Evolutionary conservation across 2,797 vertebrate species (phyloP), one percentile per base, ranked within the genome.

Genomic region (Pyrocephalus nanus): DNA sequence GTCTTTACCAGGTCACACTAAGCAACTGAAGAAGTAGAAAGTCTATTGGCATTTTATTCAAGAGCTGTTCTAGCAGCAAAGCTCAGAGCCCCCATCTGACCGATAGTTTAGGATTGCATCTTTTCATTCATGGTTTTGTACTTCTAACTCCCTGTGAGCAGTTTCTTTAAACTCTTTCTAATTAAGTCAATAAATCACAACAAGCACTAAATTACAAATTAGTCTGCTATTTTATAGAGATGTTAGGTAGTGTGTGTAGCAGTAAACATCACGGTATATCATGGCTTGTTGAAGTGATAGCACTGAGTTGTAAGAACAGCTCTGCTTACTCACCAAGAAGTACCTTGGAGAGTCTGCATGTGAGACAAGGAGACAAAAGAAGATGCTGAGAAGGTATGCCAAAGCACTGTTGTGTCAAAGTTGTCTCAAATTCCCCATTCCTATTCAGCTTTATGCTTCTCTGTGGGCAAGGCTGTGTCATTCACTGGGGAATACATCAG

Each of bases 391-490:
- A 79, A 66, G 17, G 20, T 61, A 16, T 79, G 30, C 29, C 7
- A 4, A 86, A 84, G 61, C 6, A 11, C 20, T 45, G 43, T 45
- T 45, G 43, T 45, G 20, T 20, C 19, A 45, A 45, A 48, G 22
- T 48, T 48, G 22, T 48, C 22, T 22, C 47, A 48, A 23, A 48
- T 38, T 86, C 61, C 36, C 48, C 1, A 1, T 5, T 77, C 40
- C 15, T 25, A 10, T 53, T 65, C 2, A 6, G 32, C 30, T 40
- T 53, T 53, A 60, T 0, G 0, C 5, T 72, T 69, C 42, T 53
- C 45, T 2, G 0, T 4, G 7, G 54, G 20, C 48, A 89, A 67
- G 45, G 36, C 40, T 74, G 16, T 55, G 72, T 66, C 32, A 30
- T 88, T 83, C 48, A 48, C 19, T 1, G 0, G 29, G 36, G 25